phyloP scores from a whole-genome alignment of 2,797 vertebrate species.

The Parotocinclus haroldoi region DNA sequence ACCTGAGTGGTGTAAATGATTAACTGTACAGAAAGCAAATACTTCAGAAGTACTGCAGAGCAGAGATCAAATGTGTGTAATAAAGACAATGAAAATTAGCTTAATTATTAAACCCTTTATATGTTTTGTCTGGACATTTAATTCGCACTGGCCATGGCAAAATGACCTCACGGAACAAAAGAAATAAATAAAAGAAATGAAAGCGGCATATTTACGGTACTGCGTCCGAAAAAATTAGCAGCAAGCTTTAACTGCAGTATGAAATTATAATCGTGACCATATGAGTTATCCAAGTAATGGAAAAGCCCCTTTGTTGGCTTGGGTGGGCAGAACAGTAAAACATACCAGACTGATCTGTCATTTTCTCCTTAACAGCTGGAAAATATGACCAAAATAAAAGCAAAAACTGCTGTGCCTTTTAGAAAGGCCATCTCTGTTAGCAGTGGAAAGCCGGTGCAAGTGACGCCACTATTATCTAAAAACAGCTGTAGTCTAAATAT shows the following conservation, averaged over 20 bases:
- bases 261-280: constrained; percentile 35
- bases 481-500: constrained; percentile 12
- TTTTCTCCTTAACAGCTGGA: constrained; percentile 44
- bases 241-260: constrained; percentile 26
- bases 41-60: too few species aligned
- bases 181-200: constrained; percentile 2
- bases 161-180: background rate
- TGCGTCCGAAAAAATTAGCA: background rate
- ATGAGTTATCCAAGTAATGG: constrained; percentile 29
- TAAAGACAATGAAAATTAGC: too few species aligned
- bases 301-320: constrained; percentile 8
- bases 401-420: constrained; percentile 7
- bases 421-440: constrained; percentile 12
- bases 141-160: background rate
- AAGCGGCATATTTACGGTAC: constrained; percentile 21
- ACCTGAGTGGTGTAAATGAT: background rate
- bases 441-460: constrained; percentile 8
- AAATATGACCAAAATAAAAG: constrained; percentile 49
- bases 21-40: too few species aligned
- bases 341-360: constrained; percentile 16
- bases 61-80: too few species aligned
- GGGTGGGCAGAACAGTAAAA: constrained; percentile 21
- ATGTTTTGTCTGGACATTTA: background rate
- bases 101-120: too few species aligned
- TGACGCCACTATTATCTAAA: constrained; percentile 3